Percentiles rank a stretch among this genome's conserved stretches.
Evolutionary conservation across 1,140 invertebrate species (phyloP).

Genomic region (Saccostrea echinata): DNA sequence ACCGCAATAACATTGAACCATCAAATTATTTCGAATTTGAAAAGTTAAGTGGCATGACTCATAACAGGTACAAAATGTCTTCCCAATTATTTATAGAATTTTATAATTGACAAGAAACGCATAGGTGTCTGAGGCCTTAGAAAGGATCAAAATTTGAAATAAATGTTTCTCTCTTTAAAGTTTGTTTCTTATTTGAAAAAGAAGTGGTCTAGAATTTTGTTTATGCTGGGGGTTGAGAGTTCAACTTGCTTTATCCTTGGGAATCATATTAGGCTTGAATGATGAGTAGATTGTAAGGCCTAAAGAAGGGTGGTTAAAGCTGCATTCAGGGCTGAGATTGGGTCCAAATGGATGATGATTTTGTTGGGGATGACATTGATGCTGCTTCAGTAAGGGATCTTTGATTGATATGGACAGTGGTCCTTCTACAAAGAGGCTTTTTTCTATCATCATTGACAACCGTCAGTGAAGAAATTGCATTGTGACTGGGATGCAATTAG

Average conservation of each 20-base stretch:
- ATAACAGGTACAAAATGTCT: slow-evolving; percentile 16
- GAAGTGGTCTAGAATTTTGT: background rate
- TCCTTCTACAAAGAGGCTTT: slow-evolving; percentile 30
- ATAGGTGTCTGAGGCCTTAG: slow-evolving; percentile 11
- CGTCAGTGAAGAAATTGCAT: slow-evolving; percentile 30
- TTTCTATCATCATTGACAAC: slow-evolving; percentile 21
- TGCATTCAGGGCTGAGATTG: slow-evolving; percentile 22
- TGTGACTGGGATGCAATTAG: slow-evolving; percentile 31
- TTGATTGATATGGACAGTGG: slow-evolving; percentile 34
- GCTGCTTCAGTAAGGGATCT: slow-evolving; percentile 29
- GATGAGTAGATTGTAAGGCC: slow-evolving; percentile 25
- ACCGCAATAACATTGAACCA: slow-evolving; percentile 17
- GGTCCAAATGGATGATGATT: slow-evolving; percentile 34
- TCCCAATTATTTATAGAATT: slow-evolving; percentile 14
- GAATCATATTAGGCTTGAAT: slow-evolving; percentile 32
- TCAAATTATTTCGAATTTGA: slow-evolving; percentile 5
- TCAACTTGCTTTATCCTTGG: background rate
- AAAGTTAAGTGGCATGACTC: slow-evolving; percentile 31
- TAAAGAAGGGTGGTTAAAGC: slow-evolving; percentile 12
- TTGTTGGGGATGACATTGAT: slow-evolving; percentile 31
- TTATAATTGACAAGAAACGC: slow-evolving; percentile 25
- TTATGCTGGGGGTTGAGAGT: slow-evolving; percentile 18
- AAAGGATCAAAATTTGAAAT: background rate
- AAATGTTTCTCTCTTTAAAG: too few species aligned
- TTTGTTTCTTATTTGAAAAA: too few species aligned